These are phyloP conservation scores for Antigone vipio DNA, from an alignment of 2,113 vertebrate species.

Conservation along the genomic window DNA sequence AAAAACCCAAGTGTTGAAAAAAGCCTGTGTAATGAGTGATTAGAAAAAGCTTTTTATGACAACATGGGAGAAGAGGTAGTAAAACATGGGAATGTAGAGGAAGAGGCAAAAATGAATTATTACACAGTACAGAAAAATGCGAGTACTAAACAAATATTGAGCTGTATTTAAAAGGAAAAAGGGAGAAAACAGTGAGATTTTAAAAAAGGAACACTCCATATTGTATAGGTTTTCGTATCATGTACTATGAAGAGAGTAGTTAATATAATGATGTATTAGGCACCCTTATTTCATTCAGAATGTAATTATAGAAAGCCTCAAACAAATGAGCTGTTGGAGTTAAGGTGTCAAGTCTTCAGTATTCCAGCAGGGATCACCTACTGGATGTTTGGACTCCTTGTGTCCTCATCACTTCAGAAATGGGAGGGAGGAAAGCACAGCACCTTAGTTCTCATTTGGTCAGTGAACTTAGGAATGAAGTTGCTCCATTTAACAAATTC, in stretches of 20 bases:
- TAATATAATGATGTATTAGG: neutral
- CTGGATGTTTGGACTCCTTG: neutral
- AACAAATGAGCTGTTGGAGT: neutral
- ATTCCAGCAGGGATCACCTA: neutral
- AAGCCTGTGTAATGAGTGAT: neutral
- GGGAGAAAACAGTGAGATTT: neutral
- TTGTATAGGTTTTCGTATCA: neutral
- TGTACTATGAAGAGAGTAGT: neutral
- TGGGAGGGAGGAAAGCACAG: neutral
- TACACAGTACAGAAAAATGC: neutral
- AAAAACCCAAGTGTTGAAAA: neutral
- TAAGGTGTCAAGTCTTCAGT: neutral
- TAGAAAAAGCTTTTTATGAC: neutral
- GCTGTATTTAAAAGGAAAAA: neutral
- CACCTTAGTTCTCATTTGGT: neutral
- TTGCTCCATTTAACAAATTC: constrained; percentile 33
- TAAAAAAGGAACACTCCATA: neutral
- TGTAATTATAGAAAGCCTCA: neutral
- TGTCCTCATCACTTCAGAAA: neutral
- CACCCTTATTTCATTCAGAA: neutral
- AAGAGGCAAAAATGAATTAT: neutral
- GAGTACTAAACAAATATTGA: neutral
- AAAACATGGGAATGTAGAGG: neutral
- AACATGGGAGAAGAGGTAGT: neutral
- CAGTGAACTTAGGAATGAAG: neutral